Evolutionary conservation across 2,888 invertebrate genomes (phyloP).

Genomic region (Calephelis perditalis): DNA sequence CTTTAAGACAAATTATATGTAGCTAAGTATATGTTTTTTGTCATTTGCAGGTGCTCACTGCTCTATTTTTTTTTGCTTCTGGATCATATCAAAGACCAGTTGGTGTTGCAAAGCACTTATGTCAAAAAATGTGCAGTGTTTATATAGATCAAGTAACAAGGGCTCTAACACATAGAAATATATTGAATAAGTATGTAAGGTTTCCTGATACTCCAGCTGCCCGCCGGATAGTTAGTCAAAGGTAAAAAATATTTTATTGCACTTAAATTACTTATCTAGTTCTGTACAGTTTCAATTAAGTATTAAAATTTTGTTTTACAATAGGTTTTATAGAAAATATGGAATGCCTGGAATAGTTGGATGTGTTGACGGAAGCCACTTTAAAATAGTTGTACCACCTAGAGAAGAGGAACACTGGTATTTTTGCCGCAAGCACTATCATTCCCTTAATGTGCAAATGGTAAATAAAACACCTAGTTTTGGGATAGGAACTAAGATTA

Average conservation of each 20-base stretch:
- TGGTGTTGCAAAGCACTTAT: slow-evolving; percentile 23
- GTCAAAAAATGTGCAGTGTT: slow-evolving; percentile 29
- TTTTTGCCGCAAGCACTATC: neutral
- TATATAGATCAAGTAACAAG: slow-evolving; percentile 28
- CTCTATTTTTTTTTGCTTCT: slow-evolving; percentile 28
- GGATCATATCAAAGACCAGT: slow-evolving; percentile 25
- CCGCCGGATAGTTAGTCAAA: neutral
- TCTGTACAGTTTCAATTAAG: no score
- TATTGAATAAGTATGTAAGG: slow-evolving; percentile 14
- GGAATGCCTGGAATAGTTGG: neutral
- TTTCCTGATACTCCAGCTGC: slow-evolving; percentile 5
- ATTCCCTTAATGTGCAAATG: no score
- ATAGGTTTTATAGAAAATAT: neutral
- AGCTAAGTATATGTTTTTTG: neutral
- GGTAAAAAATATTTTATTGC: neutral
- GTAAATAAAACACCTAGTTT: no score
- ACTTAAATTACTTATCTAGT: no score
- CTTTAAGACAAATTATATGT: neutral
- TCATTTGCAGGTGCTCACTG: slow-evolving; percentile 6
- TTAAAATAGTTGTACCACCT: neutral
- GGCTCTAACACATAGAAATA: slow-evolving; percentile 21
- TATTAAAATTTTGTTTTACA: no score
- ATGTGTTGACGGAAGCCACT: neutral
- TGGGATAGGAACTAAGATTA: no score
- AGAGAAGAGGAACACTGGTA: neutral